phyloP scores from a whole-genome alignment of 2,113 vertebrate genomes.

The Peromyscus polionotus region DNA sequence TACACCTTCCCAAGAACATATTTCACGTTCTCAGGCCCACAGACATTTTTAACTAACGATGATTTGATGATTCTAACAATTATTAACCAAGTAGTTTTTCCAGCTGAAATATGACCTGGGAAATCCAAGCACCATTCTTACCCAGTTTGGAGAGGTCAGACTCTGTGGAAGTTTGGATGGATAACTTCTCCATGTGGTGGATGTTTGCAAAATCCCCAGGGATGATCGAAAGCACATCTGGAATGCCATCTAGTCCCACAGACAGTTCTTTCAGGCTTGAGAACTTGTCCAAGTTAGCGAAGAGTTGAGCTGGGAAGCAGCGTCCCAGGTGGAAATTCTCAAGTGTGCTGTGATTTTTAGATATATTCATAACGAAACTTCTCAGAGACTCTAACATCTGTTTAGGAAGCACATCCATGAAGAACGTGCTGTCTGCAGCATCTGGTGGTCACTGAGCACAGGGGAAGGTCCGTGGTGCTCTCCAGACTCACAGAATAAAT shows the following conservation, averaged over 20 bases:
- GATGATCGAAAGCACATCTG: constrained; percentile 24
- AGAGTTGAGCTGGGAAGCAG: constrained; percentile 68
- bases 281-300: constrained; percentile 79
- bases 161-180: too few species aligned
- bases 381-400: background rate
- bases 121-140: background rate
- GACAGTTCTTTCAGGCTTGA: constrained; percentile 76
- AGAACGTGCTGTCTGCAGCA: background rate
- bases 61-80: background rate
- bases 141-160: too few species aligned
- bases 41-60: background rate
- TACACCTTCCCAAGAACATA: background rate
- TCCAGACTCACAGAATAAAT: too few species aligned
- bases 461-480: too few species aligned
- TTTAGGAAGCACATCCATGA: background rate
- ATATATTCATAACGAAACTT: too few species aligned
- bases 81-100: too few species aligned
- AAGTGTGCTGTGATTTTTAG: background rate
- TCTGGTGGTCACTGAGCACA: too few species aligned
- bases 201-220: background rate
- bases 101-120: too few species aligned
- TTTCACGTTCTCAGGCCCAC: background rate
- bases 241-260: constrained; percentile 13
- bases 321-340: background rate
- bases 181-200: too few species aligned